phyloP scores from a whole-genome alignment of 2,888 invertebrate species.

The Hedychridium roseum region DNA sequence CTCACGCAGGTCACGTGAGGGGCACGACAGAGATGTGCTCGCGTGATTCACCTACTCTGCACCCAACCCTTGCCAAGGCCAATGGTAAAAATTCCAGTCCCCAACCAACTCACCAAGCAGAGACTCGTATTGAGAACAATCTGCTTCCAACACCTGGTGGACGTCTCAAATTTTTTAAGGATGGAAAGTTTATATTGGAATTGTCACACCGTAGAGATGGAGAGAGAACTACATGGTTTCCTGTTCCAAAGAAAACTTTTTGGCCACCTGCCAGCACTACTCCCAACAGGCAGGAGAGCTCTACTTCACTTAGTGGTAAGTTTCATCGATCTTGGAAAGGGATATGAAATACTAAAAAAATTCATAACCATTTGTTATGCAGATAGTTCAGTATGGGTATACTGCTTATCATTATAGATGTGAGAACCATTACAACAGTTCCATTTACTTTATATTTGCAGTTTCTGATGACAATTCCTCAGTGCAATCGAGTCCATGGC shows the following conservation, averaged over 20 bases:
- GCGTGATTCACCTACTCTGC: constrained; percentile 59
- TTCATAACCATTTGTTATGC: too few species aligned
- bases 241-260: constrained; percentile 87
- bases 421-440: constrained; percentile 8
- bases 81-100: constrained; percentile 59
- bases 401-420: too few species aligned
- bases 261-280: constrained; percentile 83
- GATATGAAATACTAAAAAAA: too few species aligned
- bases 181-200: constrained; percentile 91
- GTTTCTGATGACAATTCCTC: constrained; percentile 92
- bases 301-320: constrained; percentile 83
- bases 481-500: constrained; percentile 90
- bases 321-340: constrained; percentile 15
- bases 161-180: constrained; percentile 83
- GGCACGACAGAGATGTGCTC: constrained; percentile 63
- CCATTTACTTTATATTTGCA: constrained; percentile 52
- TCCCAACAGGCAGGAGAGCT: constrained; percentile 76
- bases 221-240: constrained; percentile 87
- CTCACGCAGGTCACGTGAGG: constrained; percentile 62
- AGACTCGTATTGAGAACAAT: constrained; percentile 51
- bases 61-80: constrained; percentile 58
- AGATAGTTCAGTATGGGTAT: too few species aligned
- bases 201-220: constrained; percentile 79
- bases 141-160: constrained; percentile 70
- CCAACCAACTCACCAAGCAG: constrained; percentile 55